Evolutionary conservation across 1,140 invertebrate genomes (phyloP).

Genomic region (Uloborus diversus): DNA sequence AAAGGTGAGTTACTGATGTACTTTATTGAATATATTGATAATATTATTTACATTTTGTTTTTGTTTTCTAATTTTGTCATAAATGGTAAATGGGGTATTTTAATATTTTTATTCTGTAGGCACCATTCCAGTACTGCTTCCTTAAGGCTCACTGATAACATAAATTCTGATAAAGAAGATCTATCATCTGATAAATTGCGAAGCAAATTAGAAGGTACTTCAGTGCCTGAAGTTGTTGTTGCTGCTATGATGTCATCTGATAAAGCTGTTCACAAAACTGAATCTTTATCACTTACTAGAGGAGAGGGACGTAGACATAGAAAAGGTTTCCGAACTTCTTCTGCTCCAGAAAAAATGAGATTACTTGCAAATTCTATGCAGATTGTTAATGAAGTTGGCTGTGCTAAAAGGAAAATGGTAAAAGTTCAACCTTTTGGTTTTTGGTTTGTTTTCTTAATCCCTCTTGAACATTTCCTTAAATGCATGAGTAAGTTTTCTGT

Average conservation of each 20-base stretch:
- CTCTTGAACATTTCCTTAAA: neutral
- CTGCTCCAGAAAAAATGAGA: conserved; percentile 54
- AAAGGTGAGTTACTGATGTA: no score
- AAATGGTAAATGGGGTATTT: neutral
- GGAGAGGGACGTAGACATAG: conserved; percentile 37
- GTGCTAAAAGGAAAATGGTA: conserved; percentile 39
- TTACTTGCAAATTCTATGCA: conserved; percentile 46
- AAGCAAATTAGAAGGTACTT: conserved; percentile 5
- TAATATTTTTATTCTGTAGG: conserved; percentile 13
- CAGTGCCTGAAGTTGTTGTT: conserved; percentile 39
- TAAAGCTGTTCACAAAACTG: conserved; percentile 30
- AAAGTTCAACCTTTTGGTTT: no score
- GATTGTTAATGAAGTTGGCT: conserved; percentile 50
- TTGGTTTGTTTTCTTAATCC: neutral
- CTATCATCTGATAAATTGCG: conserved; percentile 8
- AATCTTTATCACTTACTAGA: conserved; percentile 42
- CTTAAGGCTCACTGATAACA: neutral
- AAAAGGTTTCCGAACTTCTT: conserved; percentile 45
- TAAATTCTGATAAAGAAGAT: conserved; percentile 10
- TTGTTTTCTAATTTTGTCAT: neutral
- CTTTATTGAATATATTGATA: no score
- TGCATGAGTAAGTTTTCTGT: no score
- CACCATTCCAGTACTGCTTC: conserved; percentile 42
- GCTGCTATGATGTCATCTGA: conserved; percentile 35
- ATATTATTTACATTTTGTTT: neutral